Evolutionary conservation across 2,797 vertebrate species (phyloP), one percentile per base, ranked within the genome.

Genomic region (Balearica regulorum): DNA sequence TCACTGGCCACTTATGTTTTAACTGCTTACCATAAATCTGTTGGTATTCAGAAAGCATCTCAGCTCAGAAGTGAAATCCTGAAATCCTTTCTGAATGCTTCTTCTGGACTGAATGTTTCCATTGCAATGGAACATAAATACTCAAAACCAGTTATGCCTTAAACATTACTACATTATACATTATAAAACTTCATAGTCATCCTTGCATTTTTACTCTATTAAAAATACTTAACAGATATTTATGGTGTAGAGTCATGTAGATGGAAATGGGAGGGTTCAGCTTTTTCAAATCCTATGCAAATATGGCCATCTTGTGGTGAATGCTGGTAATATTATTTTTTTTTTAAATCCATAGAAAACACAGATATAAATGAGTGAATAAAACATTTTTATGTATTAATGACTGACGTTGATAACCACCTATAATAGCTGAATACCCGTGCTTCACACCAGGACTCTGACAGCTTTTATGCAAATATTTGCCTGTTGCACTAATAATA

Each of bases 221-320:
- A 79, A 89, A 51, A 72, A 55, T 33, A 44, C 39, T 43, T 61
- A 17, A 71, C 0, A 0, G n/a, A 19, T 17, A n/a, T 82, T 81
- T 69, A 48, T 9, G 8, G 13, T 17, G 55, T 33, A 31, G 8
- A 66, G 46, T 4, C 15, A 44, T 26, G 51, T 22, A 66, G 9
- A 49, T 2, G 26, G 11, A 88, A 58, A 82, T 1, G 1, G 2
- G 1, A 37, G 6, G 22, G 35, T 41, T 64, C 17, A 6, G 35
- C 22, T 89, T 90, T 43, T 68, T 61, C 83, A 70, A 97, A 97
- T 88, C 86, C 96, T 97, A 96, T 97, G 94, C 77, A 96, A 95
- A 94, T 84, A 58, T 68, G 73, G 97, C 97, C 98, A 98, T 98
- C 98, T 98, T 96, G 98, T 98, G 98, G 98, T 65, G 96, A 78